These are phyloP conservation scores for Drosophila neonasuta DNA, from an alignment of 2,888 invertebrate species.

Conservation along the genomic window DNA sequence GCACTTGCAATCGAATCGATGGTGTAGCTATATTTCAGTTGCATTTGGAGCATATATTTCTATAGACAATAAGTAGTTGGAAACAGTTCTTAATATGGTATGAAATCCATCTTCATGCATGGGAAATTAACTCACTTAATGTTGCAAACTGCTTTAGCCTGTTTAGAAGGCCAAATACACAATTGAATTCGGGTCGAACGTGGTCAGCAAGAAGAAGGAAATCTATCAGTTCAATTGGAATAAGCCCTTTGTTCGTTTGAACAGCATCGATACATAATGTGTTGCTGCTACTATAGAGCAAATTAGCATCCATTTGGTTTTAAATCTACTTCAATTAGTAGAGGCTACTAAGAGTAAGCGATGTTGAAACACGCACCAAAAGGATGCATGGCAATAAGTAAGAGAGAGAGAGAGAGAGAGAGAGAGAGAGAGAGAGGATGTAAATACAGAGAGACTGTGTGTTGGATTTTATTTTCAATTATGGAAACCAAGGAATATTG, in stretches of 20 bases:
- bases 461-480: conserved; percentile 16
- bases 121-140: background rate
- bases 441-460: conserved; percentile 1
- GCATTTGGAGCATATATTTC: background rate
- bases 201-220: background rate
- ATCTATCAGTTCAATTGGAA: background rate
- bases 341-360: background rate
- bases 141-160: background rate
- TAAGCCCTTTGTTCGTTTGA: background rate
- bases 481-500: conserved; percentile 32
- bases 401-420: background rate
- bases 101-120: background rate
- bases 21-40: background rate
- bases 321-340: conserved; percentile 1
- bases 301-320: conserved; percentile 1
- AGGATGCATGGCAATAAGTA: background rate
- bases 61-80: background rate
- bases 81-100: background rate
- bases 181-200: background rate
- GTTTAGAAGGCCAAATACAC: background rate
- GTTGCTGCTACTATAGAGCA: background rate
- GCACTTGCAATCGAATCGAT: background rate
- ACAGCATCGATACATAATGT: background rate
- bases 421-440: background rate
- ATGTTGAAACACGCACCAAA: conserved; percentile 20